Conservation (phyloP, 2,888 invertebrate genomes). For the Eupithecia pulchellata region DNA sequence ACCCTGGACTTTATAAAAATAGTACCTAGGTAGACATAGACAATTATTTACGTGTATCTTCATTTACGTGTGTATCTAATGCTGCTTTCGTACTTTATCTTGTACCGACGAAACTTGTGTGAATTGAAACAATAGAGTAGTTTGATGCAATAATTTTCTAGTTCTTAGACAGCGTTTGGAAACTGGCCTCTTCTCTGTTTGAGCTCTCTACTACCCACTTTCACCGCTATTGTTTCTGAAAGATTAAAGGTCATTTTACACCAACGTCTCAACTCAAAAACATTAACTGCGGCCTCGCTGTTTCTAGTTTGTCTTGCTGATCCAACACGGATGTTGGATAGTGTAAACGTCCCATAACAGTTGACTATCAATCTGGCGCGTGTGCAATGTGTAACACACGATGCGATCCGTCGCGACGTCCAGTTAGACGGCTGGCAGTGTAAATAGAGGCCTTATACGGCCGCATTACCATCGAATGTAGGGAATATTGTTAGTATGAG, state of each 20-base stretch:
- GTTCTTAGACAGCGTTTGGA: background rate
- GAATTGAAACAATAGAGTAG: background rate
- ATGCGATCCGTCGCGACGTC: slow-evolving; percentile 33
- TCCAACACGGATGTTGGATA: slow-evolving; percentile 12
- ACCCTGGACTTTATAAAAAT: slow-evolving; percentile 11
- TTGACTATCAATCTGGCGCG: slow-evolving; percentile 24
- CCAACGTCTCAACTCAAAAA: background rate
- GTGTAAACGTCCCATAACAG: slow-evolving; percentile 20
- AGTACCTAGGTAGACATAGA: background rate
- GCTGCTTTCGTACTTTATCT: background rate
- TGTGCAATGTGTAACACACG: slow-evolving; percentile 24
- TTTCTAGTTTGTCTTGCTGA: background rate
- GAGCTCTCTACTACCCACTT: background rate
- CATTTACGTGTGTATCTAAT: background rate
- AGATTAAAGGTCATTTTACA: slow-evolving; percentile 8
- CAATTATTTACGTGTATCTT: background rate
- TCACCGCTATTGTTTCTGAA: slow-evolving; percentile 6
- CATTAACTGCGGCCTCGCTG: slow-evolving; percentile 5
- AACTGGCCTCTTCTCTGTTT: slow-evolving; percentile 6
- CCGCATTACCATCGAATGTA: slow-evolving; percentile 46
- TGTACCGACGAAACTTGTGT: background rate
- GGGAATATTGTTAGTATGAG: slow-evolving; percentile 59
- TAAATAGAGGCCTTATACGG: slow-evolving; percentile 42
- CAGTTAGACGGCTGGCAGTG: slow-evolving; percentile 37
- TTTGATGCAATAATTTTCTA: background rate